Conservation (phyloP, 2,113 vertebrate genomes). For the Grammomys surdaster region DNA sequence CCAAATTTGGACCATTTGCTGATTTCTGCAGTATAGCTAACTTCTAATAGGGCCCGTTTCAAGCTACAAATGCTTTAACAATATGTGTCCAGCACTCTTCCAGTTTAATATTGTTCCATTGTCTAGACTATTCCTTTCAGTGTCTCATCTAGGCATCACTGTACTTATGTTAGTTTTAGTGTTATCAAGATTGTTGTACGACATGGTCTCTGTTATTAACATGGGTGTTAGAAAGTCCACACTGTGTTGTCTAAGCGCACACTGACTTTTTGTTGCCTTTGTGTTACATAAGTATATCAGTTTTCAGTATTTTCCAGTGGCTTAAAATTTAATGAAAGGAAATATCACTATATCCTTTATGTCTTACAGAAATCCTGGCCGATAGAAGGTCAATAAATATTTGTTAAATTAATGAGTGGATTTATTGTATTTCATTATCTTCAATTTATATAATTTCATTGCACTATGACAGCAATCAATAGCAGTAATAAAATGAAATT, state of each 20-base stretch:
- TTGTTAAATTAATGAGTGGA: constrained; percentile 46
- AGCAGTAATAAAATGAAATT: constrained; percentile 35
- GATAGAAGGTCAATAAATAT: constrained; percentile 18
- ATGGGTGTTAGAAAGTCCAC: background rate
- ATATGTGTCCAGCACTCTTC: background rate
- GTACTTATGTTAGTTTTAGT: background rate
- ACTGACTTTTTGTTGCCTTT: background rate
- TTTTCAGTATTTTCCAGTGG: background rate
- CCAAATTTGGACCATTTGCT: constrained; percentile 47
- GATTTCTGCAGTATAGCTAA: constrained; percentile 28
- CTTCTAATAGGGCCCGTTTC: background rate
- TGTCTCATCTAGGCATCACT: background rate
- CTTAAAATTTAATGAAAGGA: background rate
- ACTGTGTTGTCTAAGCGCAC: background rate
- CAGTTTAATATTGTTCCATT: background rate
- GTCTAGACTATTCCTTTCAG: constrained; percentile 36
- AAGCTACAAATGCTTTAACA: constrained; percentile 33
- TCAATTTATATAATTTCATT: background rate
- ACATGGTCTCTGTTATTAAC: background rate
- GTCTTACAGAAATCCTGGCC: background rate
- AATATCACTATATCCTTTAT: background rate
- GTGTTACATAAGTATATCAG: background rate
- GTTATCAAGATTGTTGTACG: background rate
- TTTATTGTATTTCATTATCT: constrained; percentile 20
- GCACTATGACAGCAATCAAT: constrained; percentile 3